A percentile compares a stretch with the other conserved stretches of the same genome.
These are phyloP conservation scores for Physella acuta DNA, from an alignment of 1,140 invertebrate species.

Conservation along the genomic window DNA sequence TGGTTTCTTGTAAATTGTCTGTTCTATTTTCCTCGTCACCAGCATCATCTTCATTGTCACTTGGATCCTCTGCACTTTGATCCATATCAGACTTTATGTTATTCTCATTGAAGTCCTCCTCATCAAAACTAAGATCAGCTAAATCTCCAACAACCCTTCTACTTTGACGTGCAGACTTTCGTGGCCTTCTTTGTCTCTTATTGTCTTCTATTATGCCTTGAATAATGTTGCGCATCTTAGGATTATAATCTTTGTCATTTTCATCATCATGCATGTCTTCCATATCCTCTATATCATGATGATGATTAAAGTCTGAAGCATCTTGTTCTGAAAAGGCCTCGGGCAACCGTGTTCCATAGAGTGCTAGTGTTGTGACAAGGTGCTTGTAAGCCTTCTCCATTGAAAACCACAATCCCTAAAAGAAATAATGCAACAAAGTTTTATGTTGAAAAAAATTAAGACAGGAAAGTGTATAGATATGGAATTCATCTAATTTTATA, in stretches of 20 bases:
- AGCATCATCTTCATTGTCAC: background rate
- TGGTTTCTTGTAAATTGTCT: constrained; percentile 18
- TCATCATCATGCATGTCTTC: background rate
- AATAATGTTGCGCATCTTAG: background rate
- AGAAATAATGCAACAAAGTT: background rate
- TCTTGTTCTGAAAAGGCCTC: constrained; percentile 2
- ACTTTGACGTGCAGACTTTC: constrained; percentile 9
- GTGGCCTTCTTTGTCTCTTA: constrained; percentile 9
- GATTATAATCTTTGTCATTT: background rate
- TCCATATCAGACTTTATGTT: background rate
- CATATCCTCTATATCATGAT: background rate
- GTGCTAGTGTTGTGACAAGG: constrained; percentile 21
- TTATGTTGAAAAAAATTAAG: too few species aligned
- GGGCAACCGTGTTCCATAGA: constrained; percentile 21
- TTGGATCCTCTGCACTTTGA: background rate
- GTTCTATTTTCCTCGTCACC: background rate
- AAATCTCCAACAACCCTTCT: background rate
- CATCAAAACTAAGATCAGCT: background rate
- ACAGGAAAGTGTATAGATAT: too few species aligned
- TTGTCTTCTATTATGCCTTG: background rate
- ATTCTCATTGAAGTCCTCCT: background rate
- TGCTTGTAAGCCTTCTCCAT: constrained; percentile 30
- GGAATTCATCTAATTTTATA: too few species aligned
- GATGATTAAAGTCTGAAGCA: too few species aligned
- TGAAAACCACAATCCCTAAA: constrained; percentile 26